Conservation (phyloP, 2,888 invertebrate genomes). For the Drosophila quasianomalipes region DNA sequence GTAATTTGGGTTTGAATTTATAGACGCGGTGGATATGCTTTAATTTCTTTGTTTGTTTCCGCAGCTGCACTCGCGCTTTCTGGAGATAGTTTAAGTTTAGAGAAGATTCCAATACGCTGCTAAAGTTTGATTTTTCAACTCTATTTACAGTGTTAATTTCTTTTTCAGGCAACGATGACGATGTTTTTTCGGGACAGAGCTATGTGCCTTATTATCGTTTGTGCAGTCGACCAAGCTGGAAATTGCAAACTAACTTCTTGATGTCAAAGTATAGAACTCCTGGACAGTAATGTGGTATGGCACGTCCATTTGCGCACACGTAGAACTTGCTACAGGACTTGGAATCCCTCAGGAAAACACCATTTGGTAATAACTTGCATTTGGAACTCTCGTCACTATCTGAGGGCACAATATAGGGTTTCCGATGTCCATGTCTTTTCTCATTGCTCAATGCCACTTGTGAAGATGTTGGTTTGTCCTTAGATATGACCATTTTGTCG, state of each 20-base stretch:
- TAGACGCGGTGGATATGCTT: neutral
- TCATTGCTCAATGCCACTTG: neutral
- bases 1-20: neutral
- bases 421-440: neutral
- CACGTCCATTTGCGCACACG: constrained; percentile 56
- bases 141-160: neutral
- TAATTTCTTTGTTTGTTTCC: too few species aligned
- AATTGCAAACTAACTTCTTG: constrained; percentile 57
- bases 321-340: constrained; percentile 54
- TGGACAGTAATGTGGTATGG: constrained; percentile 56
- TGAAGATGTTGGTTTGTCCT: neutral
- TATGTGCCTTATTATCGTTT: too few species aligned
- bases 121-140: neutral
- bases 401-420: neutral
- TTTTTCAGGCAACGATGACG: neutral
- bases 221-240: constrained; percentile 57
- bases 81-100: neutral
- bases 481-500: neutral
- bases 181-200: too few species aligned
- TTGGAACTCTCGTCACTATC: neutral
- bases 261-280: constrained; percentile 52
- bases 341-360: constrained; percentile 48
- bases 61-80: neutral
- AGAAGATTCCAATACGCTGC: neutral
- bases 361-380: constrained; percentile 42